Percentiles rank a stretch among this genome's conserved stretches.
These are phyloP conservation scores for Gymnocheta viridis DNA, from an alignment of 2,888 invertebrate genomes.

Conservation along the genomic window DNA sequence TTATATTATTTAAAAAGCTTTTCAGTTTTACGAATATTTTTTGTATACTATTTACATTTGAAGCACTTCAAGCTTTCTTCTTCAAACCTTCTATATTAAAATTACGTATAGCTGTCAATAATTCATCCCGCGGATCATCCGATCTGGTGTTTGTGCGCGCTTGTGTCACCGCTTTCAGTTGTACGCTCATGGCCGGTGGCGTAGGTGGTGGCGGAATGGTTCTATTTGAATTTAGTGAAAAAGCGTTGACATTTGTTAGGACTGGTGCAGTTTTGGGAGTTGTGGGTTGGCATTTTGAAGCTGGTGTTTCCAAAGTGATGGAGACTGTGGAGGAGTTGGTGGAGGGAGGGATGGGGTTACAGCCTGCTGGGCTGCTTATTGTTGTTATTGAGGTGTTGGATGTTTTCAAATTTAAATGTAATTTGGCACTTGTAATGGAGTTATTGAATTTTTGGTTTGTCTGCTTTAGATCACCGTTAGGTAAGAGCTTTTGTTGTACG, in stretches of 20 bases:
- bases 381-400: conserved; percentile 18
- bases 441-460: conserved; percentile 44
- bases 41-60: background rate
- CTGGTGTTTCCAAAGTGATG: conserved; percentile 73
- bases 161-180: conserved; percentile 69
- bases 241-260: conserved; percentile 46
- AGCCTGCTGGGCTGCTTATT: background rate
- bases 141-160: conserved; percentile 72
- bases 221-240: conserved; percentile 17
- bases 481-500: conserved; percentile 8
- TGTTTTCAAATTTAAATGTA: conserved; percentile 74
- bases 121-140: conserved; percentile 85
- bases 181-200: conserved; percentile 75
- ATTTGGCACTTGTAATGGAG: conserved; percentile 73
- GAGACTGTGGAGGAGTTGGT: background rate
- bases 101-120: conserved; percentile 88
- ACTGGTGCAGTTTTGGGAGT: conserved; percentile 43
- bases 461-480: conserved; percentile 38
- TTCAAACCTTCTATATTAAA: conserved; percentile 83
- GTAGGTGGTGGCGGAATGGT: conserved; percentile 71
- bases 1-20: conserved; percentile 22
- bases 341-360: conserved; percentile 63
- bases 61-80: conserved; percentile 71
- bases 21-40: background rate
- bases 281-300: conserved; percentile 48